phyloP scores from a whole-genome alignment of 1,140 invertebrate species.

The Capitella teleta region DNA sequence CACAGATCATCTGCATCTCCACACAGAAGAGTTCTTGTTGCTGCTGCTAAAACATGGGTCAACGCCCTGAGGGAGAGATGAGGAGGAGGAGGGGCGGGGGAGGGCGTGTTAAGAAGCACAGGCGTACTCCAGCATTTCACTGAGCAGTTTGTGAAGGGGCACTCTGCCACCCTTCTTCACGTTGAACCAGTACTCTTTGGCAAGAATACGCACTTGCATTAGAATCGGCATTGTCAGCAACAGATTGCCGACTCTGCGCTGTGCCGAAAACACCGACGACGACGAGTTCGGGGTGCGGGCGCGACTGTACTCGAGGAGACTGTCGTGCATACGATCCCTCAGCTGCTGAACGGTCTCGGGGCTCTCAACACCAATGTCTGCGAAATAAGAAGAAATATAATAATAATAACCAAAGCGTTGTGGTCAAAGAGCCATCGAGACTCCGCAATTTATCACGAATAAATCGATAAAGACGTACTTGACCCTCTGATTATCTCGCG shows the following conservation, averaged over 20 bases:
- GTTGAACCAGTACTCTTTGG: slow-evolving; percentile 78
- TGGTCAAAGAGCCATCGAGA: neutral
- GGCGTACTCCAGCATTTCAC: slow-evolving; percentile 86
- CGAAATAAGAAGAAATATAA: slow-evolving; percentile 1
- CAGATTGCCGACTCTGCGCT: slow-evolving; percentile 64
- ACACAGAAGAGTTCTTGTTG: no score
- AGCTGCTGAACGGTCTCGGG: slow-evolving; percentile 70
- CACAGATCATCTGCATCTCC: no score
- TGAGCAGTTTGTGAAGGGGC: slow-evolving; percentile 90
- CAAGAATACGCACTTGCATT: slow-evolving; percentile 69
- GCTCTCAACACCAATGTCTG: slow-evolving; percentile 59
- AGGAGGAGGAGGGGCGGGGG: no score
- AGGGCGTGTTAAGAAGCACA: slow-evolving; percentile 2
- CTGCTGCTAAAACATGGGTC: no score
- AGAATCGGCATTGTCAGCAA: slow-evolving; percentile 77
- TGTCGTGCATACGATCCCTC: slow-evolving; percentile 71
- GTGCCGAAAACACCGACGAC: no score
- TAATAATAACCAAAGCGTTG: neutral
- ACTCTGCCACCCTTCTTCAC: slow-evolving; percentile 78
- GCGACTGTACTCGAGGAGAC: slow-evolving; percentile 69
- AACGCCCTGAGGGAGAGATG: no score
- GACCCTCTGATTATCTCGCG: neutral
- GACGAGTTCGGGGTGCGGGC: slow-evolving; percentile 56
- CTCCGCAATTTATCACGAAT: neutral
- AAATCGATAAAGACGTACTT: neutral